Conservation (phyloP, 2,888 invertebrate genomes). For the Catocala fraxini region DNA sequence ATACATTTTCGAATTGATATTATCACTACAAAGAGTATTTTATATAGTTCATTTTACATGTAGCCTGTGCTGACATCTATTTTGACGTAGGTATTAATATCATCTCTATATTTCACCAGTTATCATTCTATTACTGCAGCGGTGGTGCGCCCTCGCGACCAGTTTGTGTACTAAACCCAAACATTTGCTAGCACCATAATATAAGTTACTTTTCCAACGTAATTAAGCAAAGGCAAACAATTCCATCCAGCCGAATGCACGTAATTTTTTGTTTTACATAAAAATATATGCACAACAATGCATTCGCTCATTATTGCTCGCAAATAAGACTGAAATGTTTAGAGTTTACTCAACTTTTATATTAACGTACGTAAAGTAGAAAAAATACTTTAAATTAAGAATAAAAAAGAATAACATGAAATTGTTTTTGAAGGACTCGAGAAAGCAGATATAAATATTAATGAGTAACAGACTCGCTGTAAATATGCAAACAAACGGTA, state of each 20-base stretch:
- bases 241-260: conserved; percentile 7
- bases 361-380: conserved; percentile 39
- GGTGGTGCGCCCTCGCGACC: not conserved
- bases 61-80: too few relatives aligned
- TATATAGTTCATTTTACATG: too few relatives aligned
- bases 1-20: too few relatives aligned
- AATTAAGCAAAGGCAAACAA: conserved; percentile 7
- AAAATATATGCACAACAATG: conserved; percentile 30
- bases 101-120: too few relatives aligned
- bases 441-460: conserved; percentile 43
- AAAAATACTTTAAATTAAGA: conserved; percentile 44
- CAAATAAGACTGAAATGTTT: conserved; percentile 64
- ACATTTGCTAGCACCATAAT: not conserved
- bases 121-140: too few relatives aligned
- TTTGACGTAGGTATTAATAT: too few relatives aligned
- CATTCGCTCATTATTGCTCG: conserved; percentile 53
- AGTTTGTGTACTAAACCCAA: not conserved
- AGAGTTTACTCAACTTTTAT: conserved; percentile 43
- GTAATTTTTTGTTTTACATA: conserved; percentile 36
- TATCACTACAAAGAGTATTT: too few relatives aligned
- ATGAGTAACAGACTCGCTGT: conserved; percentile 36
- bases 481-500: conserved; percentile 39
- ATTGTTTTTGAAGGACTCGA: conserved; percentile 32
- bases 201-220: not conserved
- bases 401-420: conserved; percentile 8